Evolutionary conservation across 2,888 invertebrate genomes (phyloP), one percentile per base, ranked within the genome.

Genomic region (Stenurella melanura): DNA sequence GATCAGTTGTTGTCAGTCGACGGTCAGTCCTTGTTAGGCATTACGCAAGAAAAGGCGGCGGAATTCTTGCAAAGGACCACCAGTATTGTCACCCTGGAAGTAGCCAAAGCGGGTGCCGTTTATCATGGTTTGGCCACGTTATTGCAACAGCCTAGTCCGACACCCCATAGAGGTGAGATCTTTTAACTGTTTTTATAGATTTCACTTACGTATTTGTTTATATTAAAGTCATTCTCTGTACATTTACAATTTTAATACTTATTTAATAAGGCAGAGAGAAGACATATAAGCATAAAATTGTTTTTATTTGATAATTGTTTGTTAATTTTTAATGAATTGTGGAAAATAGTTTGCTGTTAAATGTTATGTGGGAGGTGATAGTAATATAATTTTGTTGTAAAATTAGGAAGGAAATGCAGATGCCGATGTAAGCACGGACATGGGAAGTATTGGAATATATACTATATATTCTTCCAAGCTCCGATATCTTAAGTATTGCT

Each of bases 1-100:
- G 99, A 99, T 92, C 99, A 99, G 89, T 91, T 99, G 82, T 90
- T 99, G 56, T 96, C 97, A 80, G 99, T 99, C 0, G 99, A 99
- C 89, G 98, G 98, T 12, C 97, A 98, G 88, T 97, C 97, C 85
- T 82, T 90, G 63, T 78, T 89, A 64, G 90, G 95, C 61, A 95
- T 95, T 83, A 95, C 95, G 4, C 95, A 95, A 88, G 95, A 95
- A 87, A 93, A 94, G 90, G 99, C 99, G 78, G 99, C 99, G 2
- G 97, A 98, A 89, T 96, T 97, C 89, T 93, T 99, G 87, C 97
- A 98, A 63, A 93, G 96, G 73, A 98, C 98, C 15, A 98, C 98
- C 10, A 96, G 96, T 57, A 93, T 97, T 6, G 99, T 99, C 34
- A 96, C 96, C 9, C 90, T 99, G 80, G 98, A 98, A 89, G 98